Evolutionary conservation across 2,888 invertebrate genomes (phyloP), one percentile per base, ranked within the genome.

Genomic region (Xestia ashworthii): DNA sequence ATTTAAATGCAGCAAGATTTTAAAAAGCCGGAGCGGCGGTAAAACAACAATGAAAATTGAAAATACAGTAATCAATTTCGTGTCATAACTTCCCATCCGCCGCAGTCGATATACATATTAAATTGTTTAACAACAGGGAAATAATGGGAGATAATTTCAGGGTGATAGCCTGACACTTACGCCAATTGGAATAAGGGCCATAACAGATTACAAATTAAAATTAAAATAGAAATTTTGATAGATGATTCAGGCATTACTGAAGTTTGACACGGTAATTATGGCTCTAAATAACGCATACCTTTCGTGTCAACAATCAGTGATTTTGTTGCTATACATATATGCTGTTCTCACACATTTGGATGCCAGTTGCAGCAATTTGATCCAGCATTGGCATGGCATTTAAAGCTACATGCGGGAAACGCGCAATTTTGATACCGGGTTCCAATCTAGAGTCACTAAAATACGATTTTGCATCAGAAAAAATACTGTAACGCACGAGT

Each of bases 111-210:
- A 62, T 87, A 84, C 84, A 86, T 88, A 83, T 82, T 87, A 86
- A 84, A 87, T 89, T 87, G 75, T 82, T 85, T 65, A 78, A 81
- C 73, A 85, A 78, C 76, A 81, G 76, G 65, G 58, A 77, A 81
- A 80, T 82, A 74, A 75, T 74, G 46, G 78, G 46, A 72, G 55
- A 82, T 82, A 78, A 83, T 83, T 86, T 81, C 67, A 66, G 78
- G 76, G 79, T 83, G 72, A 81, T 80, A 74, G 75, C 71, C 71
- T 87, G 89, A 89, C 88, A 85, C 80, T 90, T 88, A 84, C 77
- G 44, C 19, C n/a, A 86, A 86, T 86, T 82, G 81, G 80, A 90
- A 90, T 90, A 90, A n/a, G 4, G 25, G 6, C 22, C 0, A 16
- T 78, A 12, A 16, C 25, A 70, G 38, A 70, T 1, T 32, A 32